Base-by-base conservation (phyloP, 2,888 invertebrate genomes). In the Chymomyza fuscimana region DNA sequence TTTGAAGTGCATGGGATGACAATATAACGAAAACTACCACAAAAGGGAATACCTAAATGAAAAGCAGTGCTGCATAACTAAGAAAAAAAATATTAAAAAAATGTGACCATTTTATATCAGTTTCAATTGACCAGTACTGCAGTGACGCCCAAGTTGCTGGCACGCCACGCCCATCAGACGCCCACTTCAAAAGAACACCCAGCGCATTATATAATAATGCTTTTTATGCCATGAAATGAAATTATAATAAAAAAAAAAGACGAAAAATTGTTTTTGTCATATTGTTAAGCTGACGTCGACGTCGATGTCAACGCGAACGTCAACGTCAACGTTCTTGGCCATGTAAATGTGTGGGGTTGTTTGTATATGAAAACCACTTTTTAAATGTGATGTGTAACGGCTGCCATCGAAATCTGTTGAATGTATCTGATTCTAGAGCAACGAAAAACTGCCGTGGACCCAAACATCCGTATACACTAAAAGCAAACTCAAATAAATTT, bases 401-500 rank as follows among this genome's bases (percentile, higher is more conserved):
- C 83, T 84, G 85, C 85, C 88, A 88, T 77, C 80, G 77, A 88
- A 88, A 86, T 85, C 87, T 86, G 85, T 86, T 86, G 85, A 86
- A 86, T 86, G 69, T 86, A 70, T 65, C 72, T 40, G 40, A 12
- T 12, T 12, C 56, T 67, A 70, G 64, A 69, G 74, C 63, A 65
- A 29, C 63, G 56, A 77, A 65, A 74, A 19, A 59, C 67, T n/a
- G 54, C 32, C 61, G 63, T 16, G 67, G 4, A 51, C 22, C 50
- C 52, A 66, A 16, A 62, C 56, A 67, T 32, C 40, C 54, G 51
- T 74, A 75, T 69, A 82, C 86, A 85, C 88, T 88, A 88, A 88
- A 87, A 88, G 87, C 87, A 88, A 88, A 87, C 87, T 82, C 87
- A 88, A 88, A 87, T 88, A 86, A 82, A 88, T 86, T 86, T 79